A percentile compares a stretch with the other conserved stretches of the same genome.
Conservation (phyloP, 2,113 vertebrate genomes). For the Aepyceros melampus region DNA sequence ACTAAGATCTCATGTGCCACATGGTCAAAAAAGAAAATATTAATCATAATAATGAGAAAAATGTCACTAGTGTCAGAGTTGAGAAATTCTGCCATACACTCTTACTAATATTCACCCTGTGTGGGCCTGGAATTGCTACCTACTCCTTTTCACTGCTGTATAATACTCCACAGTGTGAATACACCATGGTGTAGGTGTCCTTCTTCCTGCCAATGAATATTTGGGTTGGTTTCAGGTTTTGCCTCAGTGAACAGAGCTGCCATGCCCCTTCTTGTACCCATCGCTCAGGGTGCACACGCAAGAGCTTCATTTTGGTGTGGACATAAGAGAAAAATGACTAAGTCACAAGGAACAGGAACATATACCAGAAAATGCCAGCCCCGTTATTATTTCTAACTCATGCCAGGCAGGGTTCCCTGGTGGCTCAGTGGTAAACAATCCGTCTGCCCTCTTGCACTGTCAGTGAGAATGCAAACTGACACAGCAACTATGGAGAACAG, state of each 20-base stretch:
- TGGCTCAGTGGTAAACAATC: neutral
- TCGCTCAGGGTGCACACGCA: fast-evolving
- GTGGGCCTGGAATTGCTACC: neutral
- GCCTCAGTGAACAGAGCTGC: neutral
- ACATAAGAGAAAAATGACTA: neutral
- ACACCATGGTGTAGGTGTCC: no score
- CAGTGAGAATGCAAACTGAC: neutral
- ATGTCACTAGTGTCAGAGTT: fast-evolving
- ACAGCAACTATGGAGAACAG: neutral
- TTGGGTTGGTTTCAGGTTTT: neutral
- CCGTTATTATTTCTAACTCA: fast-evolving
- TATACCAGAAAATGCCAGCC: neutral
- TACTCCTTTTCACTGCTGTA: neutral
- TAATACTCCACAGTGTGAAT: neutral
- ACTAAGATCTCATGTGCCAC: neutral
- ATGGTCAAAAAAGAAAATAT: neutral
- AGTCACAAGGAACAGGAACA: neutral
- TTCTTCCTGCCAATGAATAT: neutral
- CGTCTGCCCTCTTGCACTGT: neutral
- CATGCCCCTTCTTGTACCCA: fast-evolving
- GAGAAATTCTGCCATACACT: neutral
- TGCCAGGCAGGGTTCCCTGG: neutral
- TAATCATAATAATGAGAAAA: neutral
- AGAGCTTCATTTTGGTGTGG: neutral
- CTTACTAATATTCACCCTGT: fast-evolving